These are phyloP conservation scores for Heterocephalus glaber DNA, from an alignment of 2,113 vertebrate species.

Conservation along the genomic window DNA sequence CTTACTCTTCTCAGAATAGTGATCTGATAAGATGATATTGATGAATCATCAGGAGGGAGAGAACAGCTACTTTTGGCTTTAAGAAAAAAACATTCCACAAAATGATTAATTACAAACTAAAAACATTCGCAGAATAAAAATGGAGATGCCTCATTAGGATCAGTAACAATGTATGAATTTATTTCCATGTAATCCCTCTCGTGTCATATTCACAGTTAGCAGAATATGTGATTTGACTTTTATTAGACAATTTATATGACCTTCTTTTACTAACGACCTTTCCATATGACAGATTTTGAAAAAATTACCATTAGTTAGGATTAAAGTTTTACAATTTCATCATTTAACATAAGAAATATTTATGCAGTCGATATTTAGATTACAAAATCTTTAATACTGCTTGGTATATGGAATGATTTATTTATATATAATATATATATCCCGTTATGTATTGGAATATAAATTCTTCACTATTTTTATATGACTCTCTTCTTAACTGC, in stretches of 20 bases:
- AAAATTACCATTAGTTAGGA: background rate
- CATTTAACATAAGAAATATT: slow-evolving; percentile 33
- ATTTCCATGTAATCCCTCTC: slow-evolving; percentile 50
- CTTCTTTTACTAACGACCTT: slow-evolving; percentile 51
- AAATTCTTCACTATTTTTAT: slow-evolving; percentile 16
- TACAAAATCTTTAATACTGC: slow-evolving; percentile 10
- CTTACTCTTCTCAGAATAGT: slow-evolving; percentile 40
- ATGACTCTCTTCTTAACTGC: background rate
- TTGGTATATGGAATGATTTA: slow-evolving; percentile 28
- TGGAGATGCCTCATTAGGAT: slow-evolving; percentile 44
- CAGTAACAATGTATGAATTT: slow-evolving; percentile 59
- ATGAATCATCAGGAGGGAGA: background rate
- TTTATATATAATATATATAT: slow-evolving; percentile 31
- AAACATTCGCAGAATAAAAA: slow-evolving; percentile 60
- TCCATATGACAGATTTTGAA: background rate
- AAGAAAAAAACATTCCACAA: slow-evolving; percentile 57
- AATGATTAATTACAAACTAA: slow-evolving; percentile 64
- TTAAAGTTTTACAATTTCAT: slow-evolving; percentile 15
- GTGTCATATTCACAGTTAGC: slow-evolving; percentile 51
- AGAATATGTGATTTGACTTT: slow-evolving; percentile 57
- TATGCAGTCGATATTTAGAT: slow-evolving; percentile 31
- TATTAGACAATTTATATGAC: slow-evolving; percentile 37
- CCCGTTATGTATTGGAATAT: slow-evolving; percentile 25
- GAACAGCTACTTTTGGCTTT: slow-evolving; percentile 47
- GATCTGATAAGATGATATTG: slow-evolving; percentile 46